Evolutionary conservation across 2,888 invertebrate genomes (phyloP), one percentile per base, ranked within the genome.

Genomic region (Tenthredo distinguenda): DNA sequence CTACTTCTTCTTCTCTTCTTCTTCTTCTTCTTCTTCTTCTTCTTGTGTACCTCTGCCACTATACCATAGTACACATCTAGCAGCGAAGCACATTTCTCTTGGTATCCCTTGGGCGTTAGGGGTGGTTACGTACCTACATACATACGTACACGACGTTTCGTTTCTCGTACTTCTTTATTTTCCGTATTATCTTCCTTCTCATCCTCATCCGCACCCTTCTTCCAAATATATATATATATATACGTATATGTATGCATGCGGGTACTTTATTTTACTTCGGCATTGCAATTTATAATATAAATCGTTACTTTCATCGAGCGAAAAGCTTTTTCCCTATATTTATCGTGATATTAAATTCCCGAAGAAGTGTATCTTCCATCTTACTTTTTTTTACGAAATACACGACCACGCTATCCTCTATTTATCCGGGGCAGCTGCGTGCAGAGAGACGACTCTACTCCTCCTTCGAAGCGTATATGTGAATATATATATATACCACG

Each of bases 81-180:
- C 3, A 37, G 71, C 71, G 0, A 71, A 71, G 71, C 68, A 82
- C 62, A 82, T 82, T 82, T 65, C 37, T 82, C 47, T 82, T 55
- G 26, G 82, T 40, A 43, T 62, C 82, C 58, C 55, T 58, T 34
- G 58, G 82, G 82, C 10, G 82, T 37, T 65, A n/a, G n/a, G n/a
- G 55, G 55, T 55, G n/a, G 18, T 0, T 55, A 55, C 1, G 37
- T 34, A 71, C 6, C 4, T 34, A 71, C 71, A 71, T 71, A 37
- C 71, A 37, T 37, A 71, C n/a, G n/a, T 34, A 26, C 26, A 26
- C 26, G 26, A 5, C 18, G 12, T 15, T 18, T 31, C 71, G 26
- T 18, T 18, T 71, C 18, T 37, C 26, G 62, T 62, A 12, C 9
- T 9, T 10, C 1, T 62, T 62, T 21, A 62, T 62, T 62, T 62